Base-by-base conservation (phyloP, 2,888 invertebrate species). In the Scrobipalpa atriplicella region DNA sequence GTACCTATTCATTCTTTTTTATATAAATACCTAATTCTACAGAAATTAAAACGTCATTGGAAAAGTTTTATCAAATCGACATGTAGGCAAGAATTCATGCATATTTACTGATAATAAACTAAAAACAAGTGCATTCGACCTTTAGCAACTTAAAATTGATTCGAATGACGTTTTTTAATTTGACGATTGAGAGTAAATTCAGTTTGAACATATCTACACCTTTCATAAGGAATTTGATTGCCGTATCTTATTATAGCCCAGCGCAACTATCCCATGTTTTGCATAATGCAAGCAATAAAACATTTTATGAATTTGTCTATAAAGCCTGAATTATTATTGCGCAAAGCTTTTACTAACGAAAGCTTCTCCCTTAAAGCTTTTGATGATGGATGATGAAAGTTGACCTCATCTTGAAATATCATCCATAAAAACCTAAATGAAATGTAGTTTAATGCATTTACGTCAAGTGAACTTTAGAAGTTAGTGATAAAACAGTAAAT, bases 371-470 rank as follows among this genome's bases (percentile, higher is more conserved):
- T 3, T 47, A 3, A 10, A 16, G 6, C 47, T 10, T 13, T 43
- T 43, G 13, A 43, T 43, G 43, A 9, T 5, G 1, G 10, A 47
- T 47, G 47, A 47, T 47, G 16, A 47, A 47, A 47, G 47, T 3
- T 29, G 47, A 11, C 43, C 43, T 43, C 47, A 47, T 47, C 47
- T 47, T 10, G 47, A 47, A 47, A 47, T 47, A 47, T 47, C 47
- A 47, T 47, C 47, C 29, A 29, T 29, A 29, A 29, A 29, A 29
- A 2, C 2, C 29, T 3, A 29, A 29, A 29, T 29, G 2, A 29
- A 29, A 29, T 29, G 29, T 3, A 29, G 29, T 29, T 29, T 29
- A 29, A 29, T 29, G 29, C 29, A 29, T 2, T 29, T 29, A 29
- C 29, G 29, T n/a, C n/a, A n/a, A n/a, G n/a, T 29, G 29, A 29